Conservation (phyloP, 2,113 vertebrate genomes). For the Epinephelus fuscoguttatus region DNA sequence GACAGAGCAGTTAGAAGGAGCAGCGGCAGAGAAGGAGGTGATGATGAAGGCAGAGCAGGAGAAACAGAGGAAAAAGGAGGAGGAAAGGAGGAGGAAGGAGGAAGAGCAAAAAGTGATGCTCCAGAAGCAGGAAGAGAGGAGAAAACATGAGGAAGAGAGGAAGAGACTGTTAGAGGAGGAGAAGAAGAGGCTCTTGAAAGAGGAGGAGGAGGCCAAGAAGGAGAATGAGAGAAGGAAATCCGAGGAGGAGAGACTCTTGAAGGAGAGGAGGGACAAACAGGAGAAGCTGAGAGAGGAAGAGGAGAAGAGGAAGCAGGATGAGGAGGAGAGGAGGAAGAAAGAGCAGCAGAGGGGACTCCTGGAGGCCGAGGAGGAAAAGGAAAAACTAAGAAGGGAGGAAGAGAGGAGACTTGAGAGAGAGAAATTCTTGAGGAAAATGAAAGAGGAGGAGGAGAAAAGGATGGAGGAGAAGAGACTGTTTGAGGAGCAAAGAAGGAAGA, state of each 20-base stretch:
- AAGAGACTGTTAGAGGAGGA: conserved; percentile 70
- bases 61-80: conserved; percentile 38
- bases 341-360: conserved; percentile 58
- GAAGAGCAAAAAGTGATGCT: conserved; percentile 39
- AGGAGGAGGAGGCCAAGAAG: conserved; percentile 56
- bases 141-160: conserved; percentile 65
- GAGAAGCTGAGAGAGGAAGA: conserved; percentile 58
- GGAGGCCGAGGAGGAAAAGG: conserved; percentile 43
- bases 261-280: conserved; percentile 63
- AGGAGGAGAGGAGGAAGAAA: conserved; percentile 53
- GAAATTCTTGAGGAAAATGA: conserved; percentile 43
- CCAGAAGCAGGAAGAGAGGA: conserved; percentile 40
- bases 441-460: conserved; percentile 56
- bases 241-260: conserved; percentile 64
- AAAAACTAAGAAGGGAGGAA: conserved; percentile 45
- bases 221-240: conserved; percentile 59
- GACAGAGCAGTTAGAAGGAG: conserved; percentile 56
- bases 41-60: conserved; percentile 41
- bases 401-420: conserved; percentile 66
- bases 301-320: conserved; percentile 42
- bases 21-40: conserved; percentile 19
- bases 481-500: conserved; percentile 49
- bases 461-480: conserved; percentile 46
- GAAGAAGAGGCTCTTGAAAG: conserved; percentile 66
- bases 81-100: conserved; percentile 39